A percentile compares a stretch with the other conserved stretches of the same genome.
phyloP scores from a whole-genome alignment of 1,140 invertebrate species.

The Leguminivora glycinivorella region DNA sequence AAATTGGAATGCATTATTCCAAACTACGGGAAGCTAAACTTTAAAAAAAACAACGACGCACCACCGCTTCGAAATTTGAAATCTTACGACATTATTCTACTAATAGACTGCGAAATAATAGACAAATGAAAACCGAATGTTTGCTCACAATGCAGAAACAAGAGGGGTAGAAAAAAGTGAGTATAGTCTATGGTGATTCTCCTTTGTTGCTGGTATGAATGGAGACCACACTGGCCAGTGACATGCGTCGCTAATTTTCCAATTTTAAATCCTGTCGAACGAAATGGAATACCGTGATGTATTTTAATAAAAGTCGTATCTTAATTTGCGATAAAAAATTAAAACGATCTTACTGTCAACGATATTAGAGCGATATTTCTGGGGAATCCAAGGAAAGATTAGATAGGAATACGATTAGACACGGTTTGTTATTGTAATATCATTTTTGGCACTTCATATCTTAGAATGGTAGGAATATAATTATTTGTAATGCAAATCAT shows the following conservation, averaged over 20 bases:
- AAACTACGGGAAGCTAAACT: constrained; percentile 59
- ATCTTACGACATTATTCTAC: neutral
- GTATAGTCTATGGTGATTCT: constrained; percentile 33
- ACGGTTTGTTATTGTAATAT: constrained; percentile 5
- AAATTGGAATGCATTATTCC: constrained; percentile 63
- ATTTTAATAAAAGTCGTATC: neutral
- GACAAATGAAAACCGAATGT: constrained; percentile 48
- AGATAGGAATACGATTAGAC: constrained; percentile 1
- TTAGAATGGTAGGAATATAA: neutral
- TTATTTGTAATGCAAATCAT: neutral
- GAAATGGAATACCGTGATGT: neutral
- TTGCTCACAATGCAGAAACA: constrained; percentile 61
- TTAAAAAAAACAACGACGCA: constrained; percentile 35
- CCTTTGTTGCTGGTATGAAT: constrained; percentile 57
- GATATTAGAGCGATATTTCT: neutral
- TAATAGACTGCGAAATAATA: constrained; percentile 47
- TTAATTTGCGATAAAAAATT: neutral
- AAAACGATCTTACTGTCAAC: neutral
- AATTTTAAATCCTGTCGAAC: constrained; percentile 52
- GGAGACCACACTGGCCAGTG: constrained; percentile 62
- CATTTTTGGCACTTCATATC: neutral
- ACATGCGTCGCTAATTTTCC: constrained; percentile 69
- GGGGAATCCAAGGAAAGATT: neutral
- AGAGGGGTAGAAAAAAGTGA: constrained; percentile 46
- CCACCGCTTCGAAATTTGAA: neutral